Evolutionary conservation across 2,797 vertebrate species (phyloP).

Genomic region (Pangasius djambal): DNA sequence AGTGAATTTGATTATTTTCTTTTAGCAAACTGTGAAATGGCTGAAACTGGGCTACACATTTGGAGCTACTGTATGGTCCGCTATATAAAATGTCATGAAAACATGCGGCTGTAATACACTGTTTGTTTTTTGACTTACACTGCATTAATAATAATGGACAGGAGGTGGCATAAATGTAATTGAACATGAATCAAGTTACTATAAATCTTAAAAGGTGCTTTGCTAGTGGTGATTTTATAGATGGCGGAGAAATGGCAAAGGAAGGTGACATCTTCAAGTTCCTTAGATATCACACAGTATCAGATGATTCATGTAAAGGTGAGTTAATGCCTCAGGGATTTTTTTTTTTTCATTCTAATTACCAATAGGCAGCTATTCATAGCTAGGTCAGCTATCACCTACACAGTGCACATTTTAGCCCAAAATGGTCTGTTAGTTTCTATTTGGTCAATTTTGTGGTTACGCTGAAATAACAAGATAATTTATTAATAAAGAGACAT

Average conservation of each 20-base stretch:
- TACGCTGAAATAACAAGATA: not conserved
- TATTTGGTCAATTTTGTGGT: not conserved
- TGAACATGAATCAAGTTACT: not conserved
- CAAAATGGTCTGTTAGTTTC: not conserved
- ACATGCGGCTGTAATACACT: not conserved
- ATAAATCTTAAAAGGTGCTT: not conserved
- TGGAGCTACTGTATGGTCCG: not conserved
- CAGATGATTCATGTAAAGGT: too few relatives aligned
- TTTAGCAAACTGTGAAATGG: not conserved
- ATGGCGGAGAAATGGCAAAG: not conserved
- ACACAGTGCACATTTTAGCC: not conserved
- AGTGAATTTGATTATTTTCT: not conserved
- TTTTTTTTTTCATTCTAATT: not conserved
- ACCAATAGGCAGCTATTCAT: not conserved
- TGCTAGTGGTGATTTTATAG: not conserved
- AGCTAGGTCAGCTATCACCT: not conserved
- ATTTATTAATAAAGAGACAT: not conserved
- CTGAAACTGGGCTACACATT: not conserved
- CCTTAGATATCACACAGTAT: not conserved
- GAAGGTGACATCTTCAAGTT: not conserved
- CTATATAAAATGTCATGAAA: not conserved
- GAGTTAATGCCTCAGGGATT: too few relatives aligned
- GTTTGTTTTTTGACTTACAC: not conserved
- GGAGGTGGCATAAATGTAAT: not conserved
- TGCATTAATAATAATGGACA: constrained; percentile 9